Percentiles rank a stretch among this genome's conserved stretches.
Conservation (phyloP, 2,113 vertebrate species). For the Kryptolebias marmoratus region DNA sequence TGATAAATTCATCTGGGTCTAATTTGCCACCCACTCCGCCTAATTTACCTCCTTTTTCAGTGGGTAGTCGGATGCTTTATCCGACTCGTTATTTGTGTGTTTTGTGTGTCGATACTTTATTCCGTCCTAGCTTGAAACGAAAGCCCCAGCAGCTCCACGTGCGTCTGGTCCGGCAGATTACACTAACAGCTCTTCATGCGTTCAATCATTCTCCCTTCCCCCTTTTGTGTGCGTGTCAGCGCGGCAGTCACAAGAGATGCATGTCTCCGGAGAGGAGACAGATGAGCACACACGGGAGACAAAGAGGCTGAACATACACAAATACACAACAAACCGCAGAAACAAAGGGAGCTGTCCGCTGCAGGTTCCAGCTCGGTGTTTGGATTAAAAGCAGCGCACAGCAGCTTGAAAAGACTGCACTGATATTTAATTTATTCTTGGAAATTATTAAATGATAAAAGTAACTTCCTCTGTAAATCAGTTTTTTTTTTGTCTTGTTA, state of each 20-base stretch:
- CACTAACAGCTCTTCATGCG: constrained; percentile 53
- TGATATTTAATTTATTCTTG: background rate
- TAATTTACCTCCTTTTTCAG: constrained; percentile 29
- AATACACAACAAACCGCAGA: constrained; percentile 45
- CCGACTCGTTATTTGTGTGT: constrained; percentile 23
- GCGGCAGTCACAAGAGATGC: constrained; percentile 66
- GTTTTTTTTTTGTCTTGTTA: background rate
- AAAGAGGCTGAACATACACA: constrained; percentile 57
- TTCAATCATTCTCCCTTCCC: constrained; percentile 59
- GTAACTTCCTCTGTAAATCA: background rate
- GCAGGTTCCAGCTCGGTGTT: constrained; percentile 39
- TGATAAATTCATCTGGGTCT: constrained; percentile 34
- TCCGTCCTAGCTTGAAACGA: constrained; percentile 39
- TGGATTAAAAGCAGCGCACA: constrained; percentile 17
- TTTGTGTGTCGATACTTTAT: constrained; percentile 27
- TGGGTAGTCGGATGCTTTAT: constrained; percentile 23
- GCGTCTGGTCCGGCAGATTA: constrained; percentile 57
- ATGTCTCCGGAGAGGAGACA: constrained; percentile 63
- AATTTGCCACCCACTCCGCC: constrained; percentile 23
- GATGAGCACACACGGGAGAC: constrained; percentile 58
- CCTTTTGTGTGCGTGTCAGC: constrained; percentile 71
- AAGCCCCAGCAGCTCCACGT: constrained; percentile 37
- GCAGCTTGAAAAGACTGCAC: background rate
- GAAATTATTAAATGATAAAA: background rate
- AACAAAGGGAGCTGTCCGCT: constrained; percentile 62